A percentile compares a stretch with the other conserved stretches of the same genome.
Conservation (phyloP, 2,797 vertebrate species). For the Setipinna tenuifilis region DNA sequence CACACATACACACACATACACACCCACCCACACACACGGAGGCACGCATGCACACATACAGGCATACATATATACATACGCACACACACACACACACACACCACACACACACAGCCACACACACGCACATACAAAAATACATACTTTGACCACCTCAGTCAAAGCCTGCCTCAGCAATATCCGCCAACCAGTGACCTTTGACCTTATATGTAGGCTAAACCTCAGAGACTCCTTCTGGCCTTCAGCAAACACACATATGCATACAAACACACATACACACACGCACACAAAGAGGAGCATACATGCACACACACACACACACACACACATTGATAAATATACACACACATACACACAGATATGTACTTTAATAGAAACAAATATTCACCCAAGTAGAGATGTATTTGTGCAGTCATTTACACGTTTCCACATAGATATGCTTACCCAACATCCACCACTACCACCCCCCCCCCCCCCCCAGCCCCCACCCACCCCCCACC, state of each 20-base stretch:
- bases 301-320: neutral
- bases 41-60: neutral
- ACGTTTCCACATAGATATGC: neutral
- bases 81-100: constrained; percentile 17
- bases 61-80: neutral
- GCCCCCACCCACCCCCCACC: neutral
- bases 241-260: neutral
- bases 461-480: neutral
- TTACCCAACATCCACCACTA: neutral
- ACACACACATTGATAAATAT: neutral
- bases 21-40: neutral
- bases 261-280: neutral
- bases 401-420: neutral
- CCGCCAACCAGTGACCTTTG: constrained; percentile 56
- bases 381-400: neutral
- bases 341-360: neutral
- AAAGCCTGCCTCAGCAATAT: constrained; percentile 44
- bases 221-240: constrained; percentile 53
- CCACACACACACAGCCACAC: constrained; percentile 5
- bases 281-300: neutral
- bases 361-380: neutral
- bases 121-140: neutral
- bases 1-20: neutral
- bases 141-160: neutral
- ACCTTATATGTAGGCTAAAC: constrained; percentile 62